phyloP scores from a whole-genome alignment of 2,888 invertebrate species.

The Brassicogethes aeneus region DNA sequence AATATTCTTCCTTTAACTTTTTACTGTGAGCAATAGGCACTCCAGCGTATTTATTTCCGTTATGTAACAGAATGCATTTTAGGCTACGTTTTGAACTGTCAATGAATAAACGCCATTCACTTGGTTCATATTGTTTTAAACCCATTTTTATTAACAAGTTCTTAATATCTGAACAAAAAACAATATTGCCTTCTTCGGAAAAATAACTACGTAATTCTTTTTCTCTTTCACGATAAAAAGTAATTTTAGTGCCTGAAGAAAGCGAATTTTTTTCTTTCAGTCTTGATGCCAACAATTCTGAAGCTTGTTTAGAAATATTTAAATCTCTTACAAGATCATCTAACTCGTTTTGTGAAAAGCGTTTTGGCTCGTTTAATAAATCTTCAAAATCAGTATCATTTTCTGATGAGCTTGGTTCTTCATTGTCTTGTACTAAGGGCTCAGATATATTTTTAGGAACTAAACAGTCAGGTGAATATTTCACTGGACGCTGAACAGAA shows the following conservation, averaged over 20 bases:
- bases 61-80: conserved; percentile 16
- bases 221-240: conserved; percentile 5
- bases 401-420: too few species aligned
- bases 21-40: conserved; percentile 13
- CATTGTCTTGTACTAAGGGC: background rate
- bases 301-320: too few species aligned
- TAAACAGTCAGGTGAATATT: background rate
- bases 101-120: conserved; percentile 19
- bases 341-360: too few species aligned
- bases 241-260: too few species aligned
- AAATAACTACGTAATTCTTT: conserved; percentile 11
- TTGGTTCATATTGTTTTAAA: conserved; percentile 12
- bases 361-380: too few species aligned
- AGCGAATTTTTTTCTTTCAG: background rate
- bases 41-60: conserved; percentile 14
- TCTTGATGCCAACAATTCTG: too few species aligned
- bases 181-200: conserved; percentile 12
- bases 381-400: too few species aligned
- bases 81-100: conserved; percentile 16
- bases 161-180: conserved; percentile 13
- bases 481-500: background rate
- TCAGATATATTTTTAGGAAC: background rate
- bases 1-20: conserved; percentile 12
- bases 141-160: conserved; percentile 12
- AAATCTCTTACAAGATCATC: too few species aligned